A percentile compares a stretch with the other conserved stretches of the same genome.
Evolutionary conservation across 2,888 invertebrate genomes (phyloP).

Genomic region (Serrognathus titanus): DNA sequence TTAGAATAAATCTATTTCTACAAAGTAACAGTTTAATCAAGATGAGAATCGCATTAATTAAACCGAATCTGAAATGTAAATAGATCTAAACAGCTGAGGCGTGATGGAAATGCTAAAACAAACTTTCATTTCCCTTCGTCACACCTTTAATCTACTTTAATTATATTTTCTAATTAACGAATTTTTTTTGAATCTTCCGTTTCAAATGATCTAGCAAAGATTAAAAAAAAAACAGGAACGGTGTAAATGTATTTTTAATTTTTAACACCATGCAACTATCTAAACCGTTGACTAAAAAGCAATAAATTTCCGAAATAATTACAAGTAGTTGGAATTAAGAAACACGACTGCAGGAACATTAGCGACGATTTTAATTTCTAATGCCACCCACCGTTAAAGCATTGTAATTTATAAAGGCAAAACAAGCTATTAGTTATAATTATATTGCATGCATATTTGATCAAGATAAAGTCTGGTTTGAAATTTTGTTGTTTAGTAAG

Average conservation of each 20-base stretch:
- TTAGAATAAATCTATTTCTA: too few relatives aligned
- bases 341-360: background rate
- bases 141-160: too few relatives aligned
- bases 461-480: conserved; percentile 41
- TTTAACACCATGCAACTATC: background rate
- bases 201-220: too few relatives aligned
- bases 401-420: conserved; percentile 32
- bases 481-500: conserved; percentile 47
- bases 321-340: conserved; percentile 8
- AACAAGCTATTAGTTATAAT: conserved; percentile 49
- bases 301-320: background rate
- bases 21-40: too few relatives aligned
- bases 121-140: too few relatives aligned
- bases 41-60: conserved; percentile 33
- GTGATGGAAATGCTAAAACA: conserved; percentile 39
- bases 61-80: conserved; percentile 41
- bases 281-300: background rate
- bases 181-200: too few relatives aligned
- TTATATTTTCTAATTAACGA: too few relatives aligned
- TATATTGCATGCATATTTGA: conserved; percentile 44
- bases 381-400: conserved; percentile 24
- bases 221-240: too few relatives aligned
- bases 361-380: conserved; percentile 14
- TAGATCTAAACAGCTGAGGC: conserved; percentile 37
- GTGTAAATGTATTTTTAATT: background rate